Base-by-base conservation (phyloP, 1,140 invertebrate genomes). In the Dendroctonus ponderosae region DNA sequence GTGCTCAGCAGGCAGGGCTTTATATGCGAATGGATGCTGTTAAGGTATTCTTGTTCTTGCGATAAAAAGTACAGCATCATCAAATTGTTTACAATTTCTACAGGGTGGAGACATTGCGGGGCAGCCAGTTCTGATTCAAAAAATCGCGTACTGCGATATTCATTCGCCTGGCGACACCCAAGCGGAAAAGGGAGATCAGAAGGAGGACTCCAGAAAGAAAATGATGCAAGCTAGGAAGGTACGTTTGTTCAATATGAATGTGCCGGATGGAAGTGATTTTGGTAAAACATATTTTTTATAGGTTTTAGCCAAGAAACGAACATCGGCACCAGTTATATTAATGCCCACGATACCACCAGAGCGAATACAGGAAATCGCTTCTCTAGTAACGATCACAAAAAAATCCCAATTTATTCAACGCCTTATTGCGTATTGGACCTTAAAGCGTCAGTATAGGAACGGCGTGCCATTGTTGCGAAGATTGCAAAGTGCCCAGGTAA, bases 11-110 rank as follows among this genome's bases (percentile, higher is more conserved):
- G 79, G 95, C 96, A 53, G 96, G 96, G 60, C 82, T 94, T 0
- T 87, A 90, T 71, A 98, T 99, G 96, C 92, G 95, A 78, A 97
- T 99, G 89, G 92, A 98, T 75, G 94, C 93, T 2, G 89, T 94
- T 0, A 85, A 89, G 75, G 87, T 67, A 26, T 15, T 15, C 9
- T 52, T 52, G n/a, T 48, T 48, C 7, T 48, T 48, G 14, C 14
- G 9, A 11, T 9, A 46, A 9, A 46, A 2, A 3, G 9, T 46
- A 46, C 44, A 46, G 12, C 12, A 12, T 43, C 5, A 39, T 12
- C n/a, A 26, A 2, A 9, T 11, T 40, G 51, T 49, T 39, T 40
- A 6, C 11, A 8, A 6, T 52, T 39, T 63, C 7, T 49, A 44
- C 42, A 89, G 54, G 82, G 76, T 6, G 75, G 76, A 41, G 85